Conservation (phyloP, 2,797 vertebrate genomes). For the Mycteria americana region DNA sequence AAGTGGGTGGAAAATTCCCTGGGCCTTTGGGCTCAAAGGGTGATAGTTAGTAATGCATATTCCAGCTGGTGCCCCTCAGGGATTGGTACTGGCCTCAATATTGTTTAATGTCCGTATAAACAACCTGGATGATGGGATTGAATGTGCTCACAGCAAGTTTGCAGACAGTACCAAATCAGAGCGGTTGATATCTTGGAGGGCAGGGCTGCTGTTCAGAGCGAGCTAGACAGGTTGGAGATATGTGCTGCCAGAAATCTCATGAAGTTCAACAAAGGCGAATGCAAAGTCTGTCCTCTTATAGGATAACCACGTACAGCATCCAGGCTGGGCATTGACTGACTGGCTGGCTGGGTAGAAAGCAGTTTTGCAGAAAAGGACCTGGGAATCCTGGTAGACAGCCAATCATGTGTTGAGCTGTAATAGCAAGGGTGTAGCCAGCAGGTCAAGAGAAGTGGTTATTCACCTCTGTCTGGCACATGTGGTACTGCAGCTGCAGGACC, state of each 20-base stretch:
- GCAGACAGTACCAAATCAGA: neutral
- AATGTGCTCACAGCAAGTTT: neutral
- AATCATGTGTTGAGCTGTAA: fast-evolving
- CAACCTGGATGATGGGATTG: neutral
- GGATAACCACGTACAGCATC: too few relatives aligned
- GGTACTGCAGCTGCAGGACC: neutral
- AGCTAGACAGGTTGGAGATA: neutral
- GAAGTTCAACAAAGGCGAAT: neutral
- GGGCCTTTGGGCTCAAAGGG: neutral
- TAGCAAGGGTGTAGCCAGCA: neutral
- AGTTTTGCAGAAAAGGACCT: neutral
- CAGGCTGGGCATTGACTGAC: neutral
- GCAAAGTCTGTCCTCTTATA: neutral
- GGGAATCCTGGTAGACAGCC: neutral
- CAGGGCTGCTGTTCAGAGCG: neutral
- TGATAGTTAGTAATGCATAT: neutral
- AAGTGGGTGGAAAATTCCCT: neutral
- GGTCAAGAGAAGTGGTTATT: neutral
- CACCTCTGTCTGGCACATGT: fast-evolving
- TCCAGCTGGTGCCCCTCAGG: neutral
- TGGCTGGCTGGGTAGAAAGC: neutral
- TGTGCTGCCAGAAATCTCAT: neutral
- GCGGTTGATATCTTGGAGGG: neutral
- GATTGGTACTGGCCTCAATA: fast-evolving
- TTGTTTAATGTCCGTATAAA: neutral